Conservation (phyloP, 1,140 invertebrate genomes). For the Brachionus manjavacas region DNA sequence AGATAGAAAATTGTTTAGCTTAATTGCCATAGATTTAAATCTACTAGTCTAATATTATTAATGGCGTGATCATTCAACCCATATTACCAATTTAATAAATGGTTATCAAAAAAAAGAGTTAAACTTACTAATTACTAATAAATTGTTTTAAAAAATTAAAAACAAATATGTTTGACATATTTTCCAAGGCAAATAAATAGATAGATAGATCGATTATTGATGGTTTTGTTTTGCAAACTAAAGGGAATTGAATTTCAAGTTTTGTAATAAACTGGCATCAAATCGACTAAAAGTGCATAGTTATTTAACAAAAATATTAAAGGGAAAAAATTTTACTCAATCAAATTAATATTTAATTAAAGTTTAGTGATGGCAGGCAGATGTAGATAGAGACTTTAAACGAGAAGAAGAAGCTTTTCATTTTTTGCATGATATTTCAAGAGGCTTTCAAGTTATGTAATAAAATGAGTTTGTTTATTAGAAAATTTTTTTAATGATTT, state of each 20-base stretch:
- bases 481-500: neutral
- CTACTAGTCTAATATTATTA: slow-evolving; percentile 3
- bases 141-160: slow-evolving; percentile 5
- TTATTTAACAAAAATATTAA: neutral
- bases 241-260: neutral
- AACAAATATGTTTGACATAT: slow-evolving; percentile 8
- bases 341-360: neutral
- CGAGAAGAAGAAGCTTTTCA: neutral
- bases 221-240: neutral
- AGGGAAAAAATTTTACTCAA: neutral
- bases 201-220: slow-evolving; percentile 12
- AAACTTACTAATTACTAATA: slow-evolving; percentile 17
- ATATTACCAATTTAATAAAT: slow-evolving; percentile 24
- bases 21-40: neutral
- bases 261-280: neutral
- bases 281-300: neutral
- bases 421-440: slow-evolving; percentile 1
- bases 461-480: neutral
- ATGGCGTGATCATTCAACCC: slow-evolving; percentile 30
- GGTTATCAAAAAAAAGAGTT: slow-evolving; percentile 15
- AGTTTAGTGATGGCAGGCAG: neutral
- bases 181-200: neutral
- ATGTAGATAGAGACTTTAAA: neutral
- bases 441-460: neutral
- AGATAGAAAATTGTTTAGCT: neutral